A percentile compares a stretch with the other conserved stretches of the same genome.
These are phyloP conservation scores for Tachina grossa DNA, from an alignment of 2,888 invertebrate species.

Conservation along the genomic window DNA sequence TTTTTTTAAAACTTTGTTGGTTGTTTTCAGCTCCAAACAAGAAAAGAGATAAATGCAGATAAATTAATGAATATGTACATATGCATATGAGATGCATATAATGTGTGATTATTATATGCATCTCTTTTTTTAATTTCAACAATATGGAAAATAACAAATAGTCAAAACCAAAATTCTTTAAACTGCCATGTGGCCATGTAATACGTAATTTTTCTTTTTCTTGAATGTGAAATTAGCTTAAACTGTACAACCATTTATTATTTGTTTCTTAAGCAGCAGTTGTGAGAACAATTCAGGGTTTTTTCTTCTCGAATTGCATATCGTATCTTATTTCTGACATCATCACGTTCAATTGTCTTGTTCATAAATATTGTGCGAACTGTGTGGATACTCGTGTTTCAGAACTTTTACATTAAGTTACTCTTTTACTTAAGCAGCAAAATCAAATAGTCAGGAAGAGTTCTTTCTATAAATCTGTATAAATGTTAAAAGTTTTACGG, in stretches of 20 bases:
- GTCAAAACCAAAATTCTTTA: background rate
- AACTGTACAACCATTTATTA: conserved; percentile 28
- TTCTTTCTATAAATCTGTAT: conserved; percentile 58
- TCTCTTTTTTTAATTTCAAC: too few relatives aligned
- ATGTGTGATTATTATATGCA: too few relatives aligned
- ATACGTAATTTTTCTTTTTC: background rate
- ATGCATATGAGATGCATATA: too few relatives aligned
- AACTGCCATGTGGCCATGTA: too few relatives aligned
- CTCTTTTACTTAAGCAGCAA: conserved; percentile 1
- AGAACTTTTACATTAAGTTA: background rate
- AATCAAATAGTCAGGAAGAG: conserved; percentile 36
- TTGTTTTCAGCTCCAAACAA: too few relatives aligned
- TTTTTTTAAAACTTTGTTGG: too few relatives aligned
- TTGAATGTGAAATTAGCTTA: conserved; percentile 12
- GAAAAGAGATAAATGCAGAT: too few relatives aligned
- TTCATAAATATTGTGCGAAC: conserved; percentile 51
- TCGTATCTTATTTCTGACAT: conserved; percentile 45
- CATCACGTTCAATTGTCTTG: conserved; percentile 60
- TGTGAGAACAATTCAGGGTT: background rate
- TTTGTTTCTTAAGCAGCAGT: conserved; percentile 35
- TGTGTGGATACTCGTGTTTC: background rate
- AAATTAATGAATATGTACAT: too few relatives aligned
- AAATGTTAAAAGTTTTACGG: conserved; percentile 55
- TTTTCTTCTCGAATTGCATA: conserved; percentile 4
- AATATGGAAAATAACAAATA: too few relatives aligned